phyloP scores from a whole-genome alignment of 1,140 invertebrate genomes.

The Pachyrhynchus sulphureomaculatus region DNA sequence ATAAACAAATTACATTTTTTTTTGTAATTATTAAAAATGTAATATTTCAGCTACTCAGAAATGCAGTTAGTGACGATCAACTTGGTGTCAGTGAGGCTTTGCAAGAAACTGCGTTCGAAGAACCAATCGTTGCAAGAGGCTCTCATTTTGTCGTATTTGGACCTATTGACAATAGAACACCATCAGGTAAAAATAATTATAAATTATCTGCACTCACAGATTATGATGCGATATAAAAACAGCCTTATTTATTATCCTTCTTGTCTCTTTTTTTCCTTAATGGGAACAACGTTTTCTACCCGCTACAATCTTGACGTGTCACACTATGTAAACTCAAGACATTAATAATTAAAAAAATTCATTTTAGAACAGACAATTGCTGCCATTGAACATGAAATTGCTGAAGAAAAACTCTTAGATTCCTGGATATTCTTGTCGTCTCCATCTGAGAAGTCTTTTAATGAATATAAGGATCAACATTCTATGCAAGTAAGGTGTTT shows the following conservation, averaged over 20 bases:
- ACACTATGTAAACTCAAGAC: too few relatives aligned
- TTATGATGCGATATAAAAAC: too few relatives aligned
- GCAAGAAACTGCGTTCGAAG: conserved; percentile 76
- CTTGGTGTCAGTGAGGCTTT: conserved; percentile 90
- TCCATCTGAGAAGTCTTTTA: conserved; percentile 45
- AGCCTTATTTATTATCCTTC: too few relatives aligned
- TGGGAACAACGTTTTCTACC: too few relatives aligned
- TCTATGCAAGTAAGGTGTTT: conserved; percentile 51
- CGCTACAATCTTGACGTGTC: too few relatives aligned
- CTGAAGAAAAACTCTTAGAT: conserved; percentile 45
- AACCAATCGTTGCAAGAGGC: conserved; percentile 80
- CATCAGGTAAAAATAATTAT: conserved; percentile 1
- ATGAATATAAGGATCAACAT: conserved; percentile 49
- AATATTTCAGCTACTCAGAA: conserved; percentile 70
- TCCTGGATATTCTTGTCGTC: conserved; percentile 55
- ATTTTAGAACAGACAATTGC: conserved; percentile 19
- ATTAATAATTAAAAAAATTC: too few relatives aligned
- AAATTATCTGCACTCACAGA: too few relatives aligned
- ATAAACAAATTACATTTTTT: background rate
- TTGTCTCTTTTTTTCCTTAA: too few relatives aligned
- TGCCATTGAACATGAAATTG: conserved; percentile 40
- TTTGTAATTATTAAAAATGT: background rate
- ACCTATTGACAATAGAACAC: background rate
- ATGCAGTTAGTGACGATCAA: conserved; percentile 82
- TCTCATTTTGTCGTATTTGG: conserved; percentile 65